phyloP scores from a whole-genome alignment of 2,888 invertebrate species.

The Sinhomidia bicolor region DNA sequence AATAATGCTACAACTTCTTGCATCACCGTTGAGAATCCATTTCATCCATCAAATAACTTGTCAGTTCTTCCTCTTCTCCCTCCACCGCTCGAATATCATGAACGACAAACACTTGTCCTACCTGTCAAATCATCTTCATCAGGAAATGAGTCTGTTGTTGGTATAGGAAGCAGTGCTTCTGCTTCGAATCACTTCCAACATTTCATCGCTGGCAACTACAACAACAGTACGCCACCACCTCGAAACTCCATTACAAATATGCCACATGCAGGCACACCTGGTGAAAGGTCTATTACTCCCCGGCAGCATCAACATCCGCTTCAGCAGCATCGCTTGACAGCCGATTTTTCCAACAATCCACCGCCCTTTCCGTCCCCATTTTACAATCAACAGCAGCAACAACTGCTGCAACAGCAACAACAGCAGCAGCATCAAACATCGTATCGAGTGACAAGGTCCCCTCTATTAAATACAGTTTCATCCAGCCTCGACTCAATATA shows the following conservation, averaged over 20 bases:
- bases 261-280: conserved; percentile 44
- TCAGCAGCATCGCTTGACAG: conserved; percentile 41
- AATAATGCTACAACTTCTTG: conserved; percentile 44
- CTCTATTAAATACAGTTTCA: conserved; percentile 68
- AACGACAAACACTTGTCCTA: conserved; percentile 53
- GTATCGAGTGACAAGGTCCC: conserved; percentile 58
- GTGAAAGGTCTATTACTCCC: conserved; percentile 60
- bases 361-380: conserved; percentile 4
- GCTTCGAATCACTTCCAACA: conserved; percentile 54
- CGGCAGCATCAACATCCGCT: conserved; percentile 44
- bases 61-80: conserved; percentile 57
- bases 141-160: conserved; percentile 47
- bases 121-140: conserved; percentile 59
- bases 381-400: conserved; percentile 41
- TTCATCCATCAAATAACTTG: conserved; percentile 65
- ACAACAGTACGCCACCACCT: conserved; percentile 43
- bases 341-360: conserved; percentile 50
- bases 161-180: neutral
- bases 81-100: conserved; percentile 43
- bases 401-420: neutral
- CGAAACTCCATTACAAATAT: conserved; percentile 62
- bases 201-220: conserved; percentile 49
- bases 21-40: conserved; percentile 63
- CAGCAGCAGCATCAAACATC: neutral
- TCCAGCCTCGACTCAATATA: conserved; percentile 79